phyloP scores from a whole-genome alignment of 1,140 invertebrate genomes.

The Heterodera schachtii region DNA sequence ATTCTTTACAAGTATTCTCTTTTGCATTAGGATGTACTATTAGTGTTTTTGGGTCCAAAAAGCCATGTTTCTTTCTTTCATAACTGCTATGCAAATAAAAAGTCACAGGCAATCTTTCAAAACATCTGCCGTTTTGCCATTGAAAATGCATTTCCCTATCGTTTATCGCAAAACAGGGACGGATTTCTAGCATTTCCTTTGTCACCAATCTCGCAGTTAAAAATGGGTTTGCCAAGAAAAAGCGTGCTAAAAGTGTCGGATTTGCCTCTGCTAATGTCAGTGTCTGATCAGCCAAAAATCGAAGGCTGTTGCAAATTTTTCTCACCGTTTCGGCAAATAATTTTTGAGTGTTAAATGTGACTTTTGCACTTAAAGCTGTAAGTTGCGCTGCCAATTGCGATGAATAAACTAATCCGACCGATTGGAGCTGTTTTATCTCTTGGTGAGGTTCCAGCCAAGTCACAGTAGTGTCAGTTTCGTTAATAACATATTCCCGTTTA shows the following conservation, averaged over 20 bases:
- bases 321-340: constrained; percentile 13
- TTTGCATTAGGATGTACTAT: not conserved
- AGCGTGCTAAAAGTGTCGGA: constrained; percentile 8
- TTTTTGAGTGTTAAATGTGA: constrained; percentile 7
- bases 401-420: constrained; percentile 12
- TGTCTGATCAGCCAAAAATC: not conserved
- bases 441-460: no score
- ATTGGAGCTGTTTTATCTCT: no score
- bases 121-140: not conserved
- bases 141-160: not conserved
- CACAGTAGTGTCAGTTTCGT: no score
- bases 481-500: no score
- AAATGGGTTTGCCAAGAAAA: not conserved
- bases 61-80: not conserved
- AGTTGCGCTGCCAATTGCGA: not conserved
- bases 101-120: constrained; percentile 5
- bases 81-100: not conserved
- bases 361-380: not conserved
- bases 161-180: constrained; percentile 6
- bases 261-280: not conserved
- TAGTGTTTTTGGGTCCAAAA: not conserved
- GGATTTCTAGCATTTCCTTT: not conserved
- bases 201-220: constrained; percentile 1
- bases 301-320: not conserved
- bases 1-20: not conserved